phyloP scores from a whole-genome alignment of 2,888 invertebrate species.

The Machimus rusticus region DNA sequence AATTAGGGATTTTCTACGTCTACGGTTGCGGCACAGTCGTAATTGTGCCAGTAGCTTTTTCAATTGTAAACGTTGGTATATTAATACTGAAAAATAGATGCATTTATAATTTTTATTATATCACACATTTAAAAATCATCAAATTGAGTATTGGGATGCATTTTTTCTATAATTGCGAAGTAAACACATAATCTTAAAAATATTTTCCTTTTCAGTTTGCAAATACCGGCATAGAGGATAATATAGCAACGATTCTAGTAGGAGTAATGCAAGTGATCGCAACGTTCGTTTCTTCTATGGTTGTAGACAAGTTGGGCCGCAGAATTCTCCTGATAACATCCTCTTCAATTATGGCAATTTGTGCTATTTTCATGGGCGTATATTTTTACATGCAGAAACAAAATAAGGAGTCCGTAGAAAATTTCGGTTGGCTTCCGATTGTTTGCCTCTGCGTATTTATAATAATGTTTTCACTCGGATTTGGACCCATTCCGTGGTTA shows the following conservation, averaged over 20 bases:
- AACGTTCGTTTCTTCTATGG: conserved; percentile 74
- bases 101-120: no score
- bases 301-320: conserved; percentile 84
- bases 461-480: conserved; percentile 81
- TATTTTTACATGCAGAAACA: conserved; percentile 68
- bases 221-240: conserved; percentile 65
- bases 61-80: no score
- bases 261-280: conserved; percentile 80
- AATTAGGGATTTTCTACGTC: no score
- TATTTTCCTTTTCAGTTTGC: conserved; percentile 53
- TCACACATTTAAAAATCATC: no score
- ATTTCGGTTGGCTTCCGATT: conserved; percentile 78
- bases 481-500: conserved; percentile 84
- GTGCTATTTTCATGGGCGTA: conserved; percentile 74
- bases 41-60: no score
- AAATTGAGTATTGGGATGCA: no score
- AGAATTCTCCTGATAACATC: conserved; percentile 78
- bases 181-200: not conserved
- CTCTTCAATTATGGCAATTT: conserved; percentile 73
- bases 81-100: no score
- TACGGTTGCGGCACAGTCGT: no score
- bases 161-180: not conserved
- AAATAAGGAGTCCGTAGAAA: conserved; percentile 60
- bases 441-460: conserved; percentile 78
- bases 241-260: conserved; percentile 77